Conservation (phyloP, 2,797 vertebrate genomes). For the Lagodon rhomboides region DNA sequence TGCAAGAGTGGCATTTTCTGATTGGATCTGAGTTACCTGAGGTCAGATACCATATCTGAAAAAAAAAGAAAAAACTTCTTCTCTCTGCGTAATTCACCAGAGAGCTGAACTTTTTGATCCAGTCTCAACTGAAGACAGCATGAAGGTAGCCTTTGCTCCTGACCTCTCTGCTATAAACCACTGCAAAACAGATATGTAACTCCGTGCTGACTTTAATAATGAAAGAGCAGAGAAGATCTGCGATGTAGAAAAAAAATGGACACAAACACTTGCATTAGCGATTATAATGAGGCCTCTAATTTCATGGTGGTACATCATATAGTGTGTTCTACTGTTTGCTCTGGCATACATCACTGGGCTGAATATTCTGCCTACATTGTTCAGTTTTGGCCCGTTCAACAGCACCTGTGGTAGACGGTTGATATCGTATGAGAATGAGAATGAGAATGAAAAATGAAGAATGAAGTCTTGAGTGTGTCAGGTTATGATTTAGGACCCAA, state of each 20-base stretch:
- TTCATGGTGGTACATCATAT: neutral
- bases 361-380: neutral
- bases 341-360: too few relatives aligned
- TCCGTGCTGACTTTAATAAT: slow-evolving; percentile 2
- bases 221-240: neutral
- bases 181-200: neutral
- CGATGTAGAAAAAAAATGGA: neutral
- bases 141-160: slow-evolving; percentile 22
- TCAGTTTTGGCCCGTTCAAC: neutral
- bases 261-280: neutral
- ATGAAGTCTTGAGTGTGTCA: too few relatives aligned
- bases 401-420: neutral
- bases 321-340: too few relatives aligned
- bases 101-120: slow-evolving; percentile 30
- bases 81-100: slow-evolving; percentile 20
- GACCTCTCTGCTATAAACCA: neutral
- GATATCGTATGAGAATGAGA: neutral
- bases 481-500: too few relatives aligned
- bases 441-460: too few relatives aligned
- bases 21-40: slow-evolving; percentile 21
- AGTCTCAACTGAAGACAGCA: slow-evolving; percentile 16
- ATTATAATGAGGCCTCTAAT: neutral
- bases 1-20: slow-evolving; percentile 25
- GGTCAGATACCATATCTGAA: slow-evolving; percentile 30
- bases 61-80: neutral